Conservation (phyloP, 2,113 vertebrate genomes). For the Phocoena sinus region DNA sequence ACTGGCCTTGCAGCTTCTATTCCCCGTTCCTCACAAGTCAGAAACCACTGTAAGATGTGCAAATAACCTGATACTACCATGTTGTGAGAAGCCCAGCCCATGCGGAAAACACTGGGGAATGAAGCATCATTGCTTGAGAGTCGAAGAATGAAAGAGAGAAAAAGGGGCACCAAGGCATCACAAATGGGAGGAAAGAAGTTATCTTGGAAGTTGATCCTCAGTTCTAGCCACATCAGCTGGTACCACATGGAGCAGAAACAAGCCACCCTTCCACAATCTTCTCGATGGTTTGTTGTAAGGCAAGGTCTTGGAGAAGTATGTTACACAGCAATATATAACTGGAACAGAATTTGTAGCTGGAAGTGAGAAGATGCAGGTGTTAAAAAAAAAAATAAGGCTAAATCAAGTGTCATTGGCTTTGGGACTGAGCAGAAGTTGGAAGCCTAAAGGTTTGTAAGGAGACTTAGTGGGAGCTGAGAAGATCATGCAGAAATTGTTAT, state of each 20-base stretch:
- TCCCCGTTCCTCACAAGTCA: not conserved
- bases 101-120: accelerated
- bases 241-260: not conserved
- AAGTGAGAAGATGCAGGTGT: too few species aligned
- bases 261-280: not conserved
- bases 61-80: too few species aligned
- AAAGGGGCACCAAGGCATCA: too few species aligned
- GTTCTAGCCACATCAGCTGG: not conserved
- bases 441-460: not conserved
- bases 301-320: not conserved
- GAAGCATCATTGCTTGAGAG: not conserved
- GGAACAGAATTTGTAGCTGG: not conserved
- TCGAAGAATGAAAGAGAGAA: not conserved
- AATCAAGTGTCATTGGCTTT: not conserved
- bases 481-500: not conserved
- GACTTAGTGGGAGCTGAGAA: not conserved
- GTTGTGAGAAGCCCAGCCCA: not conserved
- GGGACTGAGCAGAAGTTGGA: not conserved
- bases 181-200: accelerated
- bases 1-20: not conserved
- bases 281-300: not conserved
- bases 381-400: not conserved
- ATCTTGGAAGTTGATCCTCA: not conserved
- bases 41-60: not conserved
- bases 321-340: not conserved